Evolutionary conservation across 2,888 invertebrate species (phyloP).

Genomic region (Acronicta leporina): DNA sequence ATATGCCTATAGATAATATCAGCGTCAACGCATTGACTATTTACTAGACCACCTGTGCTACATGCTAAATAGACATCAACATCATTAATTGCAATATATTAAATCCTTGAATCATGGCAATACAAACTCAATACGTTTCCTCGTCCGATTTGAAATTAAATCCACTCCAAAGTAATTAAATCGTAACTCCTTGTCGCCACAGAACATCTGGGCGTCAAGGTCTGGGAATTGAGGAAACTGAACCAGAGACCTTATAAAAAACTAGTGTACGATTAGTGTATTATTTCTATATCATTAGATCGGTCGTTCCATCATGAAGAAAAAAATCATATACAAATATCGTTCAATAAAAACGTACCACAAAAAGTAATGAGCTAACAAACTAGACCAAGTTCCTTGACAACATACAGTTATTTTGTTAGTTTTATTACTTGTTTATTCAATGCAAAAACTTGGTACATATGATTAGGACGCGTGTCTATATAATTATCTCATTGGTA

Average conservation of each 20-base stretch:
- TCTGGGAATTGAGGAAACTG: conserved; percentile 81
- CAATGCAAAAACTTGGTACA: conserved; percentile 43
- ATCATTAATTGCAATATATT: conserved; percentile 42
- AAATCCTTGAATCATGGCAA: conserved; percentile 60
- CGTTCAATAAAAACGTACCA: conserved; percentile 60
- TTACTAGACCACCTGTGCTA: conserved; percentile 5
- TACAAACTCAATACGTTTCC: conserved; percentile 61
- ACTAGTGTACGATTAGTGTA: conserved; percentile 68
- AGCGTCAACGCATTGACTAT: not conserved
- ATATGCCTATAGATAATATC: conserved; percentile 2
- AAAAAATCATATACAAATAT: conserved; percentile 71
- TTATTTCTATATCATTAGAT: conserved; percentile 80
- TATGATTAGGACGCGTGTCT: conserved; percentile 40
- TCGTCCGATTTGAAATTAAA: conserved; percentile 57
- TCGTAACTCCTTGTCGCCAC: conserved; percentile 64
- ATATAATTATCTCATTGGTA: conserved; percentile 55
- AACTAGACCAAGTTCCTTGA: conserved; percentile 79
- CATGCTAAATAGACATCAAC: conserved; percentile 19
- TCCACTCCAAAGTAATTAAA: conserved; percentile 62
- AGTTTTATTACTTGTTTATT: conserved; percentile 64
- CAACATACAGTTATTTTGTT: conserved; percentile 72
- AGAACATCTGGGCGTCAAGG: conserved; percentile 83
- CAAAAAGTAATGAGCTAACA: conserved; percentile 68
- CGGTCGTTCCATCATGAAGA: conserved; percentile 61
- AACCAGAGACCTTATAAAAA: conserved; percentile 71